A percentile compares a stretch with the other conserved stretches of the same genome.
phyloP scores from a whole-genome alignment of 1,140 invertebrate genomes.

The Drosophila pseudoobscura region DNA sequence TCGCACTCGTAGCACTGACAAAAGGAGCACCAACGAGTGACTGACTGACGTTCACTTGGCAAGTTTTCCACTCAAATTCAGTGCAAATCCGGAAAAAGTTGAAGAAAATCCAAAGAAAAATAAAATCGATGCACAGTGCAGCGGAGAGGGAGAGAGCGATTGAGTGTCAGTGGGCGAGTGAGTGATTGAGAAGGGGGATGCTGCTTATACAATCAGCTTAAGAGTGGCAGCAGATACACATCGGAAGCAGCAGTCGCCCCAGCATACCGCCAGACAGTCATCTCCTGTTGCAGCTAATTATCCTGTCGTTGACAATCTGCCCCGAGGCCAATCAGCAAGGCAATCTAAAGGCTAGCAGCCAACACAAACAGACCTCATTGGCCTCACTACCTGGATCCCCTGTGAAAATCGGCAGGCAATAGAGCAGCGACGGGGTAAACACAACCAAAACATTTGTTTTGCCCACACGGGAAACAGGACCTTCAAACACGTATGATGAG shows the following conservation, averaged over 20 bases:
- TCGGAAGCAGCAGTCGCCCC: not conserved
- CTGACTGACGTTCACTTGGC: constrained; percentile 46
- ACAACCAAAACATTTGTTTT: constrained; percentile 27
- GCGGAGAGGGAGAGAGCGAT: not conserved
- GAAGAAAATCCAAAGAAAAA: constrained; percentile 18
- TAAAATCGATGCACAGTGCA: constrained; percentile 58
- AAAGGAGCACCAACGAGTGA: not conserved
- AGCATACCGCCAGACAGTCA: constrained; percentile 3
- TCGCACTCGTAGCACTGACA: too few species aligned
- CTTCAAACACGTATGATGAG: not conserved
- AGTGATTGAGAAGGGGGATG: constrained; percentile 14
- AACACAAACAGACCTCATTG: constrained; percentile 27
- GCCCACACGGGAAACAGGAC: constrained; percentile 2
- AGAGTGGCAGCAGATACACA: constrained; percentile 4
- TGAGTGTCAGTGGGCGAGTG: constrained; percentile 12
- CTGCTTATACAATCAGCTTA: constrained; percentile 51
- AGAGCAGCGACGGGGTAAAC: constrained; percentile 30
- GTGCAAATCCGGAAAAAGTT: constrained; percentile 27
- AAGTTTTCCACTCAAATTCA: constrained; percentile 51
- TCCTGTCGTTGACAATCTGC: constrained; percentile 39
- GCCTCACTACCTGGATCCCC: not conserved
- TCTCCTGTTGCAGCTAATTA: constrained; percentile 64
- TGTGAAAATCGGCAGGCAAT: constrained; percentile 48
- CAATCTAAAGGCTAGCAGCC: constrained; percentile 41
- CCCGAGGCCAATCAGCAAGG: constrained; percentile 36